These are phyloP conservation scores for Rallus limicola DNA, from an alignment of 2,113 vertebrate species.

Conservation along the genomic window DNA sequence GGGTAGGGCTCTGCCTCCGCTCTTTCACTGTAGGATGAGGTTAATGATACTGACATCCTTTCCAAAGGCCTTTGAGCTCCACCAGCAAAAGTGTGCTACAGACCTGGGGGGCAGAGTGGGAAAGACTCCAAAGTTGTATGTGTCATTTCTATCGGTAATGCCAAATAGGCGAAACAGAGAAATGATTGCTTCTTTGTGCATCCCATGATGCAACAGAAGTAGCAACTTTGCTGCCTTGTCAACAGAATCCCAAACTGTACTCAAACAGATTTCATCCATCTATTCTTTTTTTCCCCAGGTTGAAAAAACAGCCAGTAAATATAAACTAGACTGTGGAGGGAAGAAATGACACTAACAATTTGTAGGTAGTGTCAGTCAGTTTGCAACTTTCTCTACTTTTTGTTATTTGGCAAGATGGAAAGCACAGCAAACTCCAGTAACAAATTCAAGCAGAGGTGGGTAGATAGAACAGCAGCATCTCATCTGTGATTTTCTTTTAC, in stretches of 20 bases:
- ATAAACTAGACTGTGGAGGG: slow-evolving; percentile 50
- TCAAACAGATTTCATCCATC: background rate
- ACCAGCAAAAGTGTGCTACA: background rate
- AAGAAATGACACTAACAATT: slow-evolving; percentile 60
- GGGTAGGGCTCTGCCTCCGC: background rate
- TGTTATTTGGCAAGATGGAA: background rate
- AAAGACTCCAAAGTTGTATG: background rate
- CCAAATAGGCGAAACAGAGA: background rate
- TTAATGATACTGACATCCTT: background rate
- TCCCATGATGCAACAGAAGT: background rate
- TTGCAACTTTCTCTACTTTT: slow-evolving; percentile 10
- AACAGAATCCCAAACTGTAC: background rate
- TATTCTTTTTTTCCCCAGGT: background rate
- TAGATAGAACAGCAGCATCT: background rate
- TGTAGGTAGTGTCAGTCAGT: slow-evolving; percentile 19
- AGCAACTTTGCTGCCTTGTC: background rate
- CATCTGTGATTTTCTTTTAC: background rate
- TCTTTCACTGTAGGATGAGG: background rate
- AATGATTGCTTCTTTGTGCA: background rate
- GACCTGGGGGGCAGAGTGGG: background rate
- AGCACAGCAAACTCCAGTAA: background rate
- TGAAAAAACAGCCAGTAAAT: slow-evolving; percentile 5
- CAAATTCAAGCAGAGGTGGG: background rate
- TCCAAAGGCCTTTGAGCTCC: background rate
- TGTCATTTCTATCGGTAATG: background rate